Evolutionary conservation across 2,113 vertebrate genomes (phyloP), one percentile per base, ranked within the genome.

Genomic region (Tupaia chinensis): DNA sequence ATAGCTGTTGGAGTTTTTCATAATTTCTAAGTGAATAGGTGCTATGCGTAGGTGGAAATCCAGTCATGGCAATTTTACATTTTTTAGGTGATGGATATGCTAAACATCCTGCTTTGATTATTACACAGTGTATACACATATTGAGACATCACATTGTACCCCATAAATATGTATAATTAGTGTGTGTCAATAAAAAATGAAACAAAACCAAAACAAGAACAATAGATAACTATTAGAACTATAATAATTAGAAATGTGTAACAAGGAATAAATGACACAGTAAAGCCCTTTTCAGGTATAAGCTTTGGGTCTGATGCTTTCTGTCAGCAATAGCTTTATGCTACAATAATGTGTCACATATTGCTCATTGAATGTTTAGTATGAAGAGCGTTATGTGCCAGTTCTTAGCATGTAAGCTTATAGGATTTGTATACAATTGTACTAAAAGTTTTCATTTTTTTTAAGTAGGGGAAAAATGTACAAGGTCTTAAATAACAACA

Each of bases 331-430:
- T n/a, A 81, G 44, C 12, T 27, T 87, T 89, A 63, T 54, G 20
- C 53, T 68, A 91, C 88, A 96, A 82, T 54, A 92, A 63, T 44
- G 56, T 72, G 81, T 85, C 0, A 1, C 1, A 60, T 4, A 34
- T 13, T 90, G 87, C 63, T 80, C 29, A 61, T 14, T 94, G 44
- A 74, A 69, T 34, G 13, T 73, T 95, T 83, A 94, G 94, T 13
- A 85, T 16, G 7, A 89, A 44, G 3, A 5, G 34, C 63, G 3
- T 58, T 68, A 56, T 92, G 10, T 96, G 9, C 15, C n/a, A 29
- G 12, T 81, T 82, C 16, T 96, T 85, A 85, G 68, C 12, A 27
- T 29, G 44, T 32, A 86, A 70, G 63, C 9, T 73, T 68, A 91
- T 73, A 66, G 13, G 12, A 72, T 14, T 81, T 82, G 5, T 5